Evolutionary conservation across 2,888 invertebrate genomes (phyloP), one percentile per base, ranked within the genome.

Genomic region (Chouioia cunea): DNA sequence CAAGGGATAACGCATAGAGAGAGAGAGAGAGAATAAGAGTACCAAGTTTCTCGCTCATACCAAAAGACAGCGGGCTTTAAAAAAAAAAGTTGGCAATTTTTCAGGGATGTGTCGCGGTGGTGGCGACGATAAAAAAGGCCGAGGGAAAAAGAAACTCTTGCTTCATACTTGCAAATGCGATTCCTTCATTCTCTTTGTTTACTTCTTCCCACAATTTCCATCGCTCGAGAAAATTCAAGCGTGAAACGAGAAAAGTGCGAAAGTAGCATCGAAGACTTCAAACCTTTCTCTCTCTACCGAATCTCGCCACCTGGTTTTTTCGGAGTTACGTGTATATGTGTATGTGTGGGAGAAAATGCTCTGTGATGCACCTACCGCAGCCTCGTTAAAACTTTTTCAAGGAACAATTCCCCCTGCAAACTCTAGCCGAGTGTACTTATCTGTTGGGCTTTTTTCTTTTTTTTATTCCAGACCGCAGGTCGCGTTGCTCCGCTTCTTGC

Each of bases 381-480:
- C 77, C 79, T 83, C 80, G 81, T 82, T 82, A 82, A 82, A 83
- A 83, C 81, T 83, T 83, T 81, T 77, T 76, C 76, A 70, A 65
- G 62, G 67, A 71, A 73, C 70, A 66, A 70, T 67, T 68, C 69
- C 52, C 27, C 22, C 23, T 15, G 22, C 47, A 70, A 70, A 62
- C 44, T 18, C 18, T 20, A 20, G 20, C 14, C 20, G 14, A 52
- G 18, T 22, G 14, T 52, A 14, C 20, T 52, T 52, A 36, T 20
- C 20, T 20, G 52, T 14, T 67, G 53, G 60, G 53, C 23, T 43
- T 4, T 12, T 20, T 2, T n/a, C 10, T 4, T 53, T 48, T 54
- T 64, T 52, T 58, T 50, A 50, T 43, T 58, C 47, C 12, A 36
- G 6, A 36, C 36, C 36, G 36, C 6, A 10, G 46, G 43, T 18